phyloP scores from a whole-genome alignment of 2,113 vertebrate species.

The Willisornis vidua region DNA sequence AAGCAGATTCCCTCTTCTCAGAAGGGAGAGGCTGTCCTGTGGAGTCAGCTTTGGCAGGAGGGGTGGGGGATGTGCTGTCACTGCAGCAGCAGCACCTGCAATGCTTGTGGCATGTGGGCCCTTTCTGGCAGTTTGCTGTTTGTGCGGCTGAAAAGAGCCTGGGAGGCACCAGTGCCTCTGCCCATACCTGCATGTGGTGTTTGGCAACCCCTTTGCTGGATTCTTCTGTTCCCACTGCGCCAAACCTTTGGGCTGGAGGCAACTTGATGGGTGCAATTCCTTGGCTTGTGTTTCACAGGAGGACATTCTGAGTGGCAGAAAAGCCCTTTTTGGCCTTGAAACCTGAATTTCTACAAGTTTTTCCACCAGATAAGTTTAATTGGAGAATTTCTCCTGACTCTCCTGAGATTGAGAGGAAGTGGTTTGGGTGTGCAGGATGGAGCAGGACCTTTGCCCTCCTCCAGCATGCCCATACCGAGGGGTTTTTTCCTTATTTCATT shows the following conservation, averaged over 20 bases:
- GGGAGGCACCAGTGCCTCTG: not conserved
- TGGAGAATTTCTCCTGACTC: not conserved
- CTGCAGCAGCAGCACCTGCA: not conserved
- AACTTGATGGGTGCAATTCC: not conserved
- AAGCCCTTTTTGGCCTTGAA: not conserved
- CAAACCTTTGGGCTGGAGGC: not conserved
- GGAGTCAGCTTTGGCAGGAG: not conserved
- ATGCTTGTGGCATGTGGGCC: fast-evolving
- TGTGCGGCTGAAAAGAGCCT: not conserved
- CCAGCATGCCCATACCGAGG: not conserved
- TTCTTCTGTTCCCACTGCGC: not conserved
- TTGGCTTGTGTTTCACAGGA: not conserved
- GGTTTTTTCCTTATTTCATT: not conserved
- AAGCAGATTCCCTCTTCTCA: not conserved
- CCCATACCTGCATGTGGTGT: not conserved
- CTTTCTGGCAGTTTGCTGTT: not conserved
- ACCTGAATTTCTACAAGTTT: not conserved
- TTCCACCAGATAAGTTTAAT: not conserved
- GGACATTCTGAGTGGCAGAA: not conserved
- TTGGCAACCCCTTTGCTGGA: not conserved
- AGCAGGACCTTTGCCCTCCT: not conserved
- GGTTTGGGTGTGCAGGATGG: not conserved
- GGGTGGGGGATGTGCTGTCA: not conserved
- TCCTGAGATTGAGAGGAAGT: not conserved
- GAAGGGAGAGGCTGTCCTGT: not conserved